These are phyloP conservation scores for Megastigmus dorsalis DNA, from an alignment of 2,888 invertebrate species.

Conservation along the genomic window DNA sequence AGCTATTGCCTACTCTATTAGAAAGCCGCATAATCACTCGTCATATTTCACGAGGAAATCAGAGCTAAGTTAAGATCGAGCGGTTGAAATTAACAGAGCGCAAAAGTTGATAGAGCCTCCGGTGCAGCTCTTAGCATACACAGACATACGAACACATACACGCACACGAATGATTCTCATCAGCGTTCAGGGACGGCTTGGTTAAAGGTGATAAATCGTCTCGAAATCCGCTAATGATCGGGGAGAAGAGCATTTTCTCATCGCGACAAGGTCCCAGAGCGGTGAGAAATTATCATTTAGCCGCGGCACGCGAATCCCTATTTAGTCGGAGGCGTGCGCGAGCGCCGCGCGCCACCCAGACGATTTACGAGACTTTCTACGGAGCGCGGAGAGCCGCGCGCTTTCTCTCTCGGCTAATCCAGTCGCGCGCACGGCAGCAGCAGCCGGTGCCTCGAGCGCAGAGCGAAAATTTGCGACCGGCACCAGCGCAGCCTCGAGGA, in stretches of 20 bases:
- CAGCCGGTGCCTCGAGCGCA: conserved; percentile 48
- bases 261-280: conserved; percentile 21
- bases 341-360: conserved; percentile 42
- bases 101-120: conserved; percentile 13
- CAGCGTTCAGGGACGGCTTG: conserved; percentile 8
- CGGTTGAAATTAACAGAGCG: background rate
- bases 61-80: too few relatives aligned
- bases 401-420: conserved; percentile 62
- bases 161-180: conserved; percentile 11
- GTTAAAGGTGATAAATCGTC: conserved; percentile 40
- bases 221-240: conserved; percentile 29
- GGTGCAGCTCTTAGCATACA: conserved; percentile 4
- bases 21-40: too few relatives aligned
- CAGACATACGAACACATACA: too few relatives aligned
- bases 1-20: too few relatives aligned
- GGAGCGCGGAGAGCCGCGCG: conserved; percentile 48
- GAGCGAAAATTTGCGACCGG: conserved; percentile 60
- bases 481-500: conserved; percentile 56
- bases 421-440: conserved; percentile 50
- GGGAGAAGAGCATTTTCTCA: conserved; percentile 36
- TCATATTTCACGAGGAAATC: too few relatives aligned
- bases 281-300: conserved; percentile 45
- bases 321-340: conserved; percentile 29
- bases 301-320: conserved; percentile 40
- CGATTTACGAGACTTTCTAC: conserved; percentile 66